A percentile compares a stretch with the other conserved stretches of the same genome.
phyloP scores from a whole-genome alignment of 2,113 vertebrate species.

The Isichthys henryi region DNA sequence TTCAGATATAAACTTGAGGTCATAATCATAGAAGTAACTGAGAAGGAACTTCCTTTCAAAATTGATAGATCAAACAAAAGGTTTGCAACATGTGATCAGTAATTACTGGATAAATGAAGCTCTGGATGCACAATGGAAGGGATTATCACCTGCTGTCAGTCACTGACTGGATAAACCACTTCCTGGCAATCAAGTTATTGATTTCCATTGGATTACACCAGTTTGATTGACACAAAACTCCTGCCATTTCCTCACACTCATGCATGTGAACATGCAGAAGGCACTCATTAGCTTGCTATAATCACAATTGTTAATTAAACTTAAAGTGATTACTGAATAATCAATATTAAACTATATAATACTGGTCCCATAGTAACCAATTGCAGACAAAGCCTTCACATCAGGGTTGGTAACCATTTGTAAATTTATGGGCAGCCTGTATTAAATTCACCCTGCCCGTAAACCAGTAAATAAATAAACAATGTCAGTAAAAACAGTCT shows the following conservation, averaged over 20 bases:
- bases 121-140: not conserved
- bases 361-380: not conserved
- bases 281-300: not conserved
- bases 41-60: not conserved
- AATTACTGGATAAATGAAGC: not conserved
- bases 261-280: not conserved
- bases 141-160: not conserved
- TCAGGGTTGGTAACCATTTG: not conserved
- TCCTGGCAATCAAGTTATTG: not conserved
- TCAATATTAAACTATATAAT: not conserved
- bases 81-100: not conserved
- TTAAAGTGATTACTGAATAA: not conserved
- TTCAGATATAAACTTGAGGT: not conserved
- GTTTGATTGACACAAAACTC: not conserved
- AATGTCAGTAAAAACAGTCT: not conserved
- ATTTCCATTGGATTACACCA: not conserved
- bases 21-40: not conserved
- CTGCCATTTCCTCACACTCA: not conserved
- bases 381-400: not conserved
- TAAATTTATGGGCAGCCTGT: not conserved
- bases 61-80: not conserved
- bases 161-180: not conserved
- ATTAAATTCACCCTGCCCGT: not conserved
- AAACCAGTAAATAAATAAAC: not conserved
- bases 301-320: not conserved